A percentile compares a stretch with the other conserved stretches of the same genome.
Evolutionary conservation across 2,113 vertebrate genomes (phyloP).

Genomic region (Anguilla japonica): DNA sequence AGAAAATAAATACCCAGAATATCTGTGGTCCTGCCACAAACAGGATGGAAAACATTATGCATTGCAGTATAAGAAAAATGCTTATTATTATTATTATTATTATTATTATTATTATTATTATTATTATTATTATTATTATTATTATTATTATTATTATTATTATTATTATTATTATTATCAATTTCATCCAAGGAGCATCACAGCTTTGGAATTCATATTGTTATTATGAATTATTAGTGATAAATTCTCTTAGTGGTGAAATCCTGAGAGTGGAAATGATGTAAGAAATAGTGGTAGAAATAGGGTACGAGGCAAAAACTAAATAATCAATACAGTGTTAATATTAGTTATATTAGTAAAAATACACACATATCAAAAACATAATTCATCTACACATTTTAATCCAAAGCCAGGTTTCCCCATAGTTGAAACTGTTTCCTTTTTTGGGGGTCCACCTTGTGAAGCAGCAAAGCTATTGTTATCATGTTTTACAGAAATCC

Average conservation of each 20-base stretch:
- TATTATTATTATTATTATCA: neutral
- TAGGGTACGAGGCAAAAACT: no score
- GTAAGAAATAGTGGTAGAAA: no score
- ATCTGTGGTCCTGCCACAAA: neutral
- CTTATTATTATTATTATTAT: neutral
- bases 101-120: neutral
- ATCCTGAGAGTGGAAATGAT: neutral
- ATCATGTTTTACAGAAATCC: neutral
- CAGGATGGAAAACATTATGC: neutral
- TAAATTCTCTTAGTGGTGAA: neutral
- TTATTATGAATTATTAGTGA: no score
- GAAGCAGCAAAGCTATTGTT: no score
- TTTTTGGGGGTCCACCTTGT: no score
- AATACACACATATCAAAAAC: no score
- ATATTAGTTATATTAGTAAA: no score
- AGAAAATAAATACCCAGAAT: neutral
- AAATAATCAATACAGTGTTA: no score
- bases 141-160: neutral
- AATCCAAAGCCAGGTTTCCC: no score
- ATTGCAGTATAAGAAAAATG: neutral
- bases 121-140: neutral
- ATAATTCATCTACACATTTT: no score
- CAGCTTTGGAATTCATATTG: no score
- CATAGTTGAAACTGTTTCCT: no score
- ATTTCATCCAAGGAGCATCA: neutral